Evolutionary conservation across 2,888 invertebrate species (phyloP), one percentile per base, ranked within the genome.

Genomic region (Electrophaes corylata): DNA sequence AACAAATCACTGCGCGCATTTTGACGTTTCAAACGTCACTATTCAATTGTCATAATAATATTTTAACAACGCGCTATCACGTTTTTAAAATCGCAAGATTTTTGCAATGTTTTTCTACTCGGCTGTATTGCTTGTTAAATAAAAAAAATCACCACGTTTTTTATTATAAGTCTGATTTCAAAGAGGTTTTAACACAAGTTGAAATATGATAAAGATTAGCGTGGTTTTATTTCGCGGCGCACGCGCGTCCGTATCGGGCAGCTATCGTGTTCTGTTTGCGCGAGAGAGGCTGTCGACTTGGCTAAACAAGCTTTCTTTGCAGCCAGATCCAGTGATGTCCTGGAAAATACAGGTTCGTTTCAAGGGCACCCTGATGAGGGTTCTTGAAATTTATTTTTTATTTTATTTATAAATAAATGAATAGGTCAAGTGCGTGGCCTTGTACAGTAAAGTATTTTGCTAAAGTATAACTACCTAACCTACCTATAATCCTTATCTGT

Each of bases 1-100:
- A 55, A 26, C 81, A 70, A 29, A 86, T 55, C 78, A 86, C 78
- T 60, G 70, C 71, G 72, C 78, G 80, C 86, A 88, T 88, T 78
- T 81, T 83, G 64, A 61, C 29, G 23, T 54, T 62, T 54, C 46
- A 46, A 18, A 29, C 31, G 37, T 59, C 63, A 57, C 52, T 48
- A 29, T 44, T 45, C 31, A 35, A 63, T 20, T 40, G 16, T 43
- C 50, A 62, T 37, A 55, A 16, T 37, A 20, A 47, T 55, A 50
- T 33, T 16, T 20, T 10, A 20, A 12, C 20, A 12, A 3, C 37
- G 35, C 20, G 46, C 8, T 19, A 18, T 26, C n/a, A n/a, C n/a
- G n/a, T n/a, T n/a, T n/a, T n/a, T n/a, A 10, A 16, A 2, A 29
- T 29, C 10, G 26, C 26, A 10, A 1, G 10, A 10, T 26, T 26